Evolutionary conservation across 2,113 vertebrate species (phyloP).

Genomic region (Megatriorchis doriae): DNA sequence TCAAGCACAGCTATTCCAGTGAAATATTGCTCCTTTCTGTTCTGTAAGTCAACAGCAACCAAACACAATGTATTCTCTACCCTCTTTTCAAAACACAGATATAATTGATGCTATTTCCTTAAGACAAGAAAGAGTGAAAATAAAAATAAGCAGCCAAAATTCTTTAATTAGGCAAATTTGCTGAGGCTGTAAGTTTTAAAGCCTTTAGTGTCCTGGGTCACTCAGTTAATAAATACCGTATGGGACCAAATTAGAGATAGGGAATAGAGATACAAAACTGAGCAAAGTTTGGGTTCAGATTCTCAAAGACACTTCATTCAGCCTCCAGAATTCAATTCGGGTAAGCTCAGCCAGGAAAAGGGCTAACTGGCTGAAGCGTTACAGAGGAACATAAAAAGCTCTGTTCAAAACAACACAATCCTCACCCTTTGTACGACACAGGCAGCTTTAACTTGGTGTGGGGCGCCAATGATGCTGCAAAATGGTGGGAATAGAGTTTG

Average conservation of each 20-base stretch:
- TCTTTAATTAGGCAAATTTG: background rate
- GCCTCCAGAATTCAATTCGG: background rate
- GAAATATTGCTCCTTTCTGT: background rate
- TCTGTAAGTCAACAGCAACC: background rate
- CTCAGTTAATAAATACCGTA: background rate
- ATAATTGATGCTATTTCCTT: background rate
- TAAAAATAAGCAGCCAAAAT: background rate
- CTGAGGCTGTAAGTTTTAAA: background rate
- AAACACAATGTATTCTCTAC: background rate
- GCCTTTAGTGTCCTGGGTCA: background rate
- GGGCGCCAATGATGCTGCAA: background rate
- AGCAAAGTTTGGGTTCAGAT: background rate
- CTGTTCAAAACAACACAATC: background rate
- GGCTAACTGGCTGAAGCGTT: background rate
- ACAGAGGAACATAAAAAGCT: background rate
- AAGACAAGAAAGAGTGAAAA: background rate
- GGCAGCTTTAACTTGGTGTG: background rate
- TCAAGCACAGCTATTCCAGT: background rate
- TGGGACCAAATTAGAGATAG: background rate
- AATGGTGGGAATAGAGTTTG: background rate
- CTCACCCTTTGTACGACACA: background rate
- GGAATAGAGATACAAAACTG: background rate
- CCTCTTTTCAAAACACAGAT: background rate
- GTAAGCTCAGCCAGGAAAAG: background rate
- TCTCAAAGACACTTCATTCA: background rate